A percentile compares a stretch with the other conserved stretches of the same genome.
phyloP scores from a whole-genome alignment of 2,888 invertebrate genomes.

The Ommatoiulus sabulosus region DNA sequence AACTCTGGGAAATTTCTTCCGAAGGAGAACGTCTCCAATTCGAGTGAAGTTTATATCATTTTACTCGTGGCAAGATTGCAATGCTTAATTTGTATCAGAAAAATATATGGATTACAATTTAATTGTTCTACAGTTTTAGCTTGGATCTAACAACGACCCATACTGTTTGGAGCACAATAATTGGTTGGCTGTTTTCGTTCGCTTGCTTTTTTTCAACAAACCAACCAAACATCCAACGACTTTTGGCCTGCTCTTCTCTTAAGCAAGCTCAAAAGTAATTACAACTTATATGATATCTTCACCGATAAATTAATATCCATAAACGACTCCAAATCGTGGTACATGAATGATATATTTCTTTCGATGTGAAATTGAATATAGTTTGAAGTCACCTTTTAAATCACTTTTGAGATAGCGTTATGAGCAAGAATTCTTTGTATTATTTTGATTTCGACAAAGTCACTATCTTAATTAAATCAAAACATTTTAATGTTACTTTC shows the following conservation, averaged over 20 bases:
- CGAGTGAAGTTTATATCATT: not conserved
- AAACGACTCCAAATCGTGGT: no score
- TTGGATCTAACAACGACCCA: not conserved
- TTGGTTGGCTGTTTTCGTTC: conserved; percentile 8
- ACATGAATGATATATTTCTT: no score
- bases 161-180: not conserved
- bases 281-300: not conserved
- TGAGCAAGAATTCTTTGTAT: no score
- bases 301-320: not conserved
- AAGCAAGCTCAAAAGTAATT: conserved; percentile 6
- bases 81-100: not conserved
- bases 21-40: conserved; percentile 7
- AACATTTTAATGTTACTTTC: no score
- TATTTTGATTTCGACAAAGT: no score
- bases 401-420: no score
- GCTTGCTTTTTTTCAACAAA: not conserved
- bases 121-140: not conserved
- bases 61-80: not conserved
- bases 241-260: not conserved
- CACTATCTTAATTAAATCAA: no score
- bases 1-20: not conserved
- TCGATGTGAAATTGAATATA: no score
- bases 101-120: not conserved
- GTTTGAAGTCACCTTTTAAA: no score
- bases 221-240: conserved; percentile 20